Conservation (phyloP, 1,140 invertebrate genomes). For the Drosophila seguyi region DNA sequence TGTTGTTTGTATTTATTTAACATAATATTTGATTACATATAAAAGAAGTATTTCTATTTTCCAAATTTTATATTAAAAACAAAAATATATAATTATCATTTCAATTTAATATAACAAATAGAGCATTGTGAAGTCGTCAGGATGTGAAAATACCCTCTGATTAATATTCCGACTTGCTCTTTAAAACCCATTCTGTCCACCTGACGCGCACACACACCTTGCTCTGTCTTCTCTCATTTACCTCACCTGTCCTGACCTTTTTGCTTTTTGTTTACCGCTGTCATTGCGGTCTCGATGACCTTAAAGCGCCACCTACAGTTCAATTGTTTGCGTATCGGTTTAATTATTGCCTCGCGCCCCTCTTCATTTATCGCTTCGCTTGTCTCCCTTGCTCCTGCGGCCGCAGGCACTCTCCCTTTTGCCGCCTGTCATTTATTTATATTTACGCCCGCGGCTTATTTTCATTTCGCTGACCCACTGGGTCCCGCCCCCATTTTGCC, state of each 20-base stretch:
- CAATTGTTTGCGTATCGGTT: slow-evolving; percentile 80
- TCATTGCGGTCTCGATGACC: slow-evolving; percentile 59
- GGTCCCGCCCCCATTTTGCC: slow-evolving; percentile 12
- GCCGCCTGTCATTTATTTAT: slow-evolving; percentile 71
- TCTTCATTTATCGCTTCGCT: slow-evolving; percentile 17
- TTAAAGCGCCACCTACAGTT: slow-evolving; percentile 67
- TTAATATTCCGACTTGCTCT: slow-evolving; percentile 12
- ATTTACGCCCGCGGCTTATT: slow-evolving; percentile 79
- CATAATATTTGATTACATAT: too few relatives aligned
- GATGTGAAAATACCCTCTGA: not conserved
- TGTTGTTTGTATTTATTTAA: not conserved
- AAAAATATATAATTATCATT: too few relatives aligned
- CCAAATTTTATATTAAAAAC: too few relatives aligned
- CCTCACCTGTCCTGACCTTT: slow-evolving; percentile 6
- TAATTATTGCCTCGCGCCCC: slow-evolving; percentile 72
- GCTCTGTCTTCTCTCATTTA: not conserved
- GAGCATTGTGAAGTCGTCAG: not conserved
- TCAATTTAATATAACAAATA: not conserved
- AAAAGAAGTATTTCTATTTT: too few relatives aligned
- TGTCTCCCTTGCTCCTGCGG: slow-evolving; percentile 1
- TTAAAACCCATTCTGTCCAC: slow-evolving; percentile 27
- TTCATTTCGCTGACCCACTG: slow-evolving; percentile 74
- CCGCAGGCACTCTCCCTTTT: slow-evolving; percentile 17
- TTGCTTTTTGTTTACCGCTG: slow-evolving; percentile 25
- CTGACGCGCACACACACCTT: slow-evolving; percentile 1